Evolutionary conservation across 2,888 invertebrate species (phyloP).

Genomic region (Pristionchus entomophagus): DNA sequence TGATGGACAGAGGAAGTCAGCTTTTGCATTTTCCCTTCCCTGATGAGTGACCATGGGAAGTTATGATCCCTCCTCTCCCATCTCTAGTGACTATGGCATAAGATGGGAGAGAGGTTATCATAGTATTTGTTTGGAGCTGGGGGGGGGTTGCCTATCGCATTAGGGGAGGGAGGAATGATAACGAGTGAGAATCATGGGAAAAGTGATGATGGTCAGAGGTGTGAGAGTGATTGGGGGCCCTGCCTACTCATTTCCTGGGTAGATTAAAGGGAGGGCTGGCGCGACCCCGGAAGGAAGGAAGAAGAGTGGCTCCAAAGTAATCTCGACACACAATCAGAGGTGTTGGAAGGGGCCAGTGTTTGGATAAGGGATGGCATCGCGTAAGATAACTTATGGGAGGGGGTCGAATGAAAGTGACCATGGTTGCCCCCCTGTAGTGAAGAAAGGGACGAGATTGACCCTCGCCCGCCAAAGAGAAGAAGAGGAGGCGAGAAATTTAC

Average conservation of each 20-base stretch:
- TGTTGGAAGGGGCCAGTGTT: neutral
- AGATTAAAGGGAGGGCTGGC: conserved; percentile 27
- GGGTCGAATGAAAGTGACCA: conserved; percentile 36
- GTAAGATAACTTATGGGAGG: conserved; percentile 31
- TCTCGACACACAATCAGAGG: conserved; percentile 11
- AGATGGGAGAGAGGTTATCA: neutral
- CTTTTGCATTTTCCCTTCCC: neutral
- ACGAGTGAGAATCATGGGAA: neutral
- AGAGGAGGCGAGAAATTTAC: conserved; percentile 3
- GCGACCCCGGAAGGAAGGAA: neutral
- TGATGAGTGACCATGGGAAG: conserved; percentile 30
- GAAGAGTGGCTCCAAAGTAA: conserved; percentile 2
- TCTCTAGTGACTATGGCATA: neutral
- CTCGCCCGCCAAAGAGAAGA: neutral
- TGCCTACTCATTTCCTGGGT: neutral
- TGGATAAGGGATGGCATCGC: conserved; percentile 26
- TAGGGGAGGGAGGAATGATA: conserved; percentile 12
- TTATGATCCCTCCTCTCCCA: neutral
- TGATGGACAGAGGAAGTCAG: neutral
- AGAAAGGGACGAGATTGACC: conserved; percentile 21
- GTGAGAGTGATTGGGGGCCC: conserved; percentile 8
- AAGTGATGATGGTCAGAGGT: conserved; percentile 20
- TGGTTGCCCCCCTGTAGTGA: conserved; percentile 19
- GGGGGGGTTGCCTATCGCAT: neutral
- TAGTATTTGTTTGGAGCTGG: conserved; percentile 21